phyloP scores from a whole-genome alignment of 1,140 invertebrate genomes.

The Zeugodacus cucurbitae region DNA sequence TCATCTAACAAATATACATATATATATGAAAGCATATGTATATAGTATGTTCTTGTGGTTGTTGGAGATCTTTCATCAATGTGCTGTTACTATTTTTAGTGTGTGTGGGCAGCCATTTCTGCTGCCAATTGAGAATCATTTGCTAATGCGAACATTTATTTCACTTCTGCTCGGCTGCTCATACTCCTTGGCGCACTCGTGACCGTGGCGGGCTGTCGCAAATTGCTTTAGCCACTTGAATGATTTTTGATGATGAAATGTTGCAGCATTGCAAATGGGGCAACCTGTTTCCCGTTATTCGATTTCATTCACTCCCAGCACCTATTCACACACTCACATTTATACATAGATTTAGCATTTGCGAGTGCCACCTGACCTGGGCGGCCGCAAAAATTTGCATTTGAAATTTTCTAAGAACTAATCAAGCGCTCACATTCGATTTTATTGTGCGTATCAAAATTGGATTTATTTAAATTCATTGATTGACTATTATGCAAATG shows the following conservation, averaged over 20 bases:
- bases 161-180: background rate
- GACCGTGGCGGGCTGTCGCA: background rate
- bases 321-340: too few relatives aligned
- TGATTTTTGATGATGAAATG: slow-evolving; percentile 11
- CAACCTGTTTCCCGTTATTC: too few relatives aligned
- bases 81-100: background rate
- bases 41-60: background rate
- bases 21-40: too few relatives aligned
- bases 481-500: background rate
- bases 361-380: background rate
- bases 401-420: background rate
- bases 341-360: background rate
- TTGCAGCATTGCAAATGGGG: background rate
- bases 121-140: background rate
- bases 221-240: slow-evolving; percentile 27
- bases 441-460: background rate
- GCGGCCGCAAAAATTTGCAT: background rate
- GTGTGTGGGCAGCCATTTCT: background rate
- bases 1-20: too few relatives aligned
- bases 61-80: background rate
- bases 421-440: background rate
- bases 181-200: background rate
- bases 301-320: background rate
- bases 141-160: slow-evolving; percentile 4
- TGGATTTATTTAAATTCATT: background rate